phyloP scores from a whole-genome alignment of 2,888 invertebrate genomes.

The Leucophora obtusa region DNA sequence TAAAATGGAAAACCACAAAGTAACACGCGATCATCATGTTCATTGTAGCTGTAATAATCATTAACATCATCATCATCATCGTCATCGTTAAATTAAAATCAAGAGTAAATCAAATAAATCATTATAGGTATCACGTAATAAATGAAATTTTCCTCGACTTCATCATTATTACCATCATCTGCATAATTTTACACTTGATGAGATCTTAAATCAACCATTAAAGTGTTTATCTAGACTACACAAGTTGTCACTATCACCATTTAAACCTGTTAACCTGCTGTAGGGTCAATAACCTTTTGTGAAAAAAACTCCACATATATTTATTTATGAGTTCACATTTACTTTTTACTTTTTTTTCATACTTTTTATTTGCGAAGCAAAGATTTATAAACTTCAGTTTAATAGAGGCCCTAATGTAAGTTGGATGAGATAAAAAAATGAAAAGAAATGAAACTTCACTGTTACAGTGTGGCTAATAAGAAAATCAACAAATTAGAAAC shows the following conservation, averaged over 20 bases:
- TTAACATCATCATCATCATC: conserved; percentile 1
- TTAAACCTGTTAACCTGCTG: background rate
- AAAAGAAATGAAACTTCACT: background rate
- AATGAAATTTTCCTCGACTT: conserved; percentile 35
- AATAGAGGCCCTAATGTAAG: conserved; percentile 27
- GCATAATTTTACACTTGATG: conserved; percentile 51
- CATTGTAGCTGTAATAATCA: conserved; percentile 1
- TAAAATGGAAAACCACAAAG: conserved; percentile 21
- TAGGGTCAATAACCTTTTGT: conserved; percentile 21
- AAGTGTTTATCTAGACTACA: conserved; percentile 39
- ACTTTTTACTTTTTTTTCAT: conserved; percentile 22
- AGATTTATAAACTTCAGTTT: conserved; percentile 19
- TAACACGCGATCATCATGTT: conserved; percentile 35
- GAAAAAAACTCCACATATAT: background rate
- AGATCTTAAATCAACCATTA: conserved; percentile 52
- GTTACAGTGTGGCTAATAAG: background rate
- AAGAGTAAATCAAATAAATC: conserved; percentile 28
- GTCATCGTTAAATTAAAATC: background rate
- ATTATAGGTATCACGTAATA: conserved; percentile 42
- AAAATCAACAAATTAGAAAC: background rate
- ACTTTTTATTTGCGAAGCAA: conserved; percentile 11
- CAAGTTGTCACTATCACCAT: conserved; percentile 17
- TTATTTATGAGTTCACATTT: conserved; percentile 23
- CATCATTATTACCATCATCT: conserved; percentile 27
- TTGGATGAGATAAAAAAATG: conserved; percentile 1